phyloP scores from a whole-genome alignment of 2,113 vertebrate species.

The Formicarius rufipectus region DNA sequence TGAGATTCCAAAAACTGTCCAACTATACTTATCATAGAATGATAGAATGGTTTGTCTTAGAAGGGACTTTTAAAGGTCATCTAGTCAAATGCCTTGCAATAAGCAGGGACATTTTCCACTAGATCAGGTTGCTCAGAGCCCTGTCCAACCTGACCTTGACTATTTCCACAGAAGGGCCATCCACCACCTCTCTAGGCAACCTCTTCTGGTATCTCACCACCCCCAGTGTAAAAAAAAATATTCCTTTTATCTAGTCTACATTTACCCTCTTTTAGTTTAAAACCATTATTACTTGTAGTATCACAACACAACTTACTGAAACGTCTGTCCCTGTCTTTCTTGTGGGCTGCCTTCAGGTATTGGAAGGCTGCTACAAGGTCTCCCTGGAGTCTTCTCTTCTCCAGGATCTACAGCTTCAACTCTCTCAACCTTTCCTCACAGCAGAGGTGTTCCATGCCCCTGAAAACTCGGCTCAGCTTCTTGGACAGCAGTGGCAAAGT shows the following conservation, averaged over 20 bases:
- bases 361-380: not conserved
- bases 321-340: not conserved
- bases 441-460: not conserved
- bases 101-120: not conserved
- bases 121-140: not conserved
- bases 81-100: not conserved
- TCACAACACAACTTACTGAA: fast-evolving
- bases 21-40: not conserved
- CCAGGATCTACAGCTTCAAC: not conserved
- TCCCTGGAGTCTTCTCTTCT: not conserved
- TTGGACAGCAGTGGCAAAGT: not conserved
- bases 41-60: not conserved
- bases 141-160: not conserved
- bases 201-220: not conserved
- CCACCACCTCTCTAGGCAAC: not conserved
- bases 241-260: not conserved
- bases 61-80: not conserved
- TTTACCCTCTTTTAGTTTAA: not conserved
- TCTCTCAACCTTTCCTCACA: not conserved
- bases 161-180: not conserved
- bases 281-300: not conserved
- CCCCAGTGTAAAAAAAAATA: not conserved
- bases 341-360: not conserved
- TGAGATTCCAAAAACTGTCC: not conserved
- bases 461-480: not conserved